Conservation (phyloP, 2,888 invertebrate species). For the Hipparchia sbordonii region DNA sequence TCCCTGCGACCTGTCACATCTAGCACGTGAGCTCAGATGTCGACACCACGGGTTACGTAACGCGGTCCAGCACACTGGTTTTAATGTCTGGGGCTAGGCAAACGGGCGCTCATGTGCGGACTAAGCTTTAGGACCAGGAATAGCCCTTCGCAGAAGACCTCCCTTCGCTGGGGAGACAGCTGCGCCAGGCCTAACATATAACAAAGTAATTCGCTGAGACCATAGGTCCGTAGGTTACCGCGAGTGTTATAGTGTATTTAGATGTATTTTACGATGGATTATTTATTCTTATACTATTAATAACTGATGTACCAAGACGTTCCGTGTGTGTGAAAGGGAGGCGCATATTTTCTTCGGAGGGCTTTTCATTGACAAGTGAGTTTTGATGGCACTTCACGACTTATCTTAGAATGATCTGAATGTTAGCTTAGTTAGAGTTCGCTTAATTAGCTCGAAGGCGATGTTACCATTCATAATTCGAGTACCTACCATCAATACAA, state of each 20-base stretch:
- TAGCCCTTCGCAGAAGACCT: conserved; percentile 98
- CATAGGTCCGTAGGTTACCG: conserved; percentile 29
- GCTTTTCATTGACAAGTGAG: conserved; percentile 45
- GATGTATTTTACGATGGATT: conserved; percentile 56
- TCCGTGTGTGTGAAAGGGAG: conserved; percentile 38
- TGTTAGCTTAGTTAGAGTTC: conserved; percentile 1
- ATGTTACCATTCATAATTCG: neutral
- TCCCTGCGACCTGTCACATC: conserved; percentile 55
- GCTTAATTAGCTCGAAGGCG: neutral
- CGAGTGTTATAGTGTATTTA: conserved; percentile 51
- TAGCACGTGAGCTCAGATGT: conserved; percentile 57
- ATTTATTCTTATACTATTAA: conserved; percentile 48
- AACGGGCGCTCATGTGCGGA: conserved; percentile 93
- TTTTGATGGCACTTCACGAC: conserved; percentile 6
- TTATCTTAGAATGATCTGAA: conserved; percentile 5
- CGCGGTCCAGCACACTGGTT: conserved; percentile 48
- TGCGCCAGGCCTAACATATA: conserved; percentile 68
- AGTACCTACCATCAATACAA: neutral
- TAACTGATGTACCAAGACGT: conserved; percentile 39
- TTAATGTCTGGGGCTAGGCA: conserved; percentile 60
- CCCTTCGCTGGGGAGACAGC: conserved; percentile 97
- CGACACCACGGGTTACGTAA: conserved; percentile 63
- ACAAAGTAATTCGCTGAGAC: conserved; percentile 26
- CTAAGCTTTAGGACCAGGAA: conserved; percentile 97
- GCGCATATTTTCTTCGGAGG: conserved; percentile 26